phyloP scores from a whole-genome alignment of 2,888 invertebrate species.

The Bellardia bayeri region DNA sequence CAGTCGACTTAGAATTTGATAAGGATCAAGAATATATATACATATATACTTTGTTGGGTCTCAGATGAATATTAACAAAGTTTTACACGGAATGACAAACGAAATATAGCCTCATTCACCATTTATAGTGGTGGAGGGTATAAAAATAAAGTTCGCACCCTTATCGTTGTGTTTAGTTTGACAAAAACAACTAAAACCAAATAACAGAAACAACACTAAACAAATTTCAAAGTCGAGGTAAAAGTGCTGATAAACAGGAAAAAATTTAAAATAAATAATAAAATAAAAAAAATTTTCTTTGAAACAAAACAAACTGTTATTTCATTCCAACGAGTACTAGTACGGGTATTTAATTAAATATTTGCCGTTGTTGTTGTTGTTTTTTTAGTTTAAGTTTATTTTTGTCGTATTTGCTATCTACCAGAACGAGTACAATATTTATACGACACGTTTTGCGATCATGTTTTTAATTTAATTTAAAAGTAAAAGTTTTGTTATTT shows the following conservation, averaged over 20 bases:
- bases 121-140: neutral
- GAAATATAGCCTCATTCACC: too few relatives aligned
- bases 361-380: slow-evolving; percentile 4
- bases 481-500: neutral
- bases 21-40: too few relatives aligned
- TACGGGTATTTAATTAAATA: neutral
- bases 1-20: too few relatives aligned
- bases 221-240: slow-evolving; percentile 48
- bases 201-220: neutral
- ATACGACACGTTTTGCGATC: slow-evolving; percentile 26
- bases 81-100: too few relatives aligned
- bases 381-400: neutral
- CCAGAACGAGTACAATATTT: neutral
- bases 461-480: slow-evolving; percentile 18
- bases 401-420: slow-evolving; percentile 15
- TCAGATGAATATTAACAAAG: too few relatives aligned
- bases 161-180: slow-evolving; percentile 32
- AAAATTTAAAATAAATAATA: neutral
- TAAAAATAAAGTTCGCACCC: slow-evolving; percentile 3
- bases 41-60: too few relatives aligned
- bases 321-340: neutral
- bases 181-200: slow-evolving; percentile 5
- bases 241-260: slow-evolving; percentile 36
- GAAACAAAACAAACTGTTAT: neutral
- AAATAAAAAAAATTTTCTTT: neutral